A percentile compares a stretch with the other conserved stretches of the same genome.
Conservation (phyloP, 2,888 invertebrate species). For the Willowsia nigromaculata region DNA sequence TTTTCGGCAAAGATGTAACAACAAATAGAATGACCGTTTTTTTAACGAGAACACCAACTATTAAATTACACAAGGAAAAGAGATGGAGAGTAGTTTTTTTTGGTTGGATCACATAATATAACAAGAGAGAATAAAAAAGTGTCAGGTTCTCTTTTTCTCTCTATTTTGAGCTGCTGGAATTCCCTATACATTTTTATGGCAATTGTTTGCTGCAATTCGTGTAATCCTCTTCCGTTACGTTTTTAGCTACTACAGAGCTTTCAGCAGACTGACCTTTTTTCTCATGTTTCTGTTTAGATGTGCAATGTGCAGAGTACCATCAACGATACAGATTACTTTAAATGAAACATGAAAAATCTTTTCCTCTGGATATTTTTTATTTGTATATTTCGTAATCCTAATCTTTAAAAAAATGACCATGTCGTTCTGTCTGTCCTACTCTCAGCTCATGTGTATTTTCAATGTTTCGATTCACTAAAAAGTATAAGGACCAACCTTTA, state of each 20-base stretch:
- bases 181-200: not conserved
- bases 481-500: too few relatives aligned
- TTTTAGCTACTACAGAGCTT: not conserved
- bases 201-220: too few relatives aligned
- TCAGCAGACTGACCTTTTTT: conserved; percentile 2
- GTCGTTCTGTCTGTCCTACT: not conserved
- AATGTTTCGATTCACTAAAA: too few relatives aligned
- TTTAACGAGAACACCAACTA: not conserved
- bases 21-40: conserved; percentile 30
- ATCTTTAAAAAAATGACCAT: conserved; percentile 54
- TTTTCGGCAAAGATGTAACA: not conserved
- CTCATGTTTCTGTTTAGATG: not conserved
- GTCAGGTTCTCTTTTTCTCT: conserved; percentile 32
- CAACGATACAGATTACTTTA: not conserved
- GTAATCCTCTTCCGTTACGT: conserved; percentile 37
- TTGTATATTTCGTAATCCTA: conserved; percentile 14
- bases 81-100: not conserved
- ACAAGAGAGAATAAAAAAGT: not conserved
- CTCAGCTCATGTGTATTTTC: not conserved
- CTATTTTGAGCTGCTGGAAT: not conserved
- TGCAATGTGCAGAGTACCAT: not conserved
- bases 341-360: not conserved
- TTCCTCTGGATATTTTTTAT: not conserved
- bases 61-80: conserved; percentile 8
- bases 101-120: not conserved